Conservation (phyloP, 2,888 invertebrate species). For the Cerceris rybyensis region DNA sequence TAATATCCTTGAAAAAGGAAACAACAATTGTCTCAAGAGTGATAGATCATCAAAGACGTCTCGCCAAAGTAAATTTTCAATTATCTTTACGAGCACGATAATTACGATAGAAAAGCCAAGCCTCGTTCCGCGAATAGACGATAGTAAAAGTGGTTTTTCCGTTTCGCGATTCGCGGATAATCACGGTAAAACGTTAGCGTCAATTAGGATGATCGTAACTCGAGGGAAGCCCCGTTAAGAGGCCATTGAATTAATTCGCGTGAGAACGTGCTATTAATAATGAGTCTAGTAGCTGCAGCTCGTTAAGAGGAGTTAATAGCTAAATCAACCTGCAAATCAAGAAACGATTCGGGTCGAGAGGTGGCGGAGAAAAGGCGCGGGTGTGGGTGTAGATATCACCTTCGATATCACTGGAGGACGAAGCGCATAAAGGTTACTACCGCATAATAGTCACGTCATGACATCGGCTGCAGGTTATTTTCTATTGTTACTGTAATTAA, state of each 20-base stretch:
- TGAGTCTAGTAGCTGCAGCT: conserved; percentile 51
- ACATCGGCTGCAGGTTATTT: conserved; percentile 13
- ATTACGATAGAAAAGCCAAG: too few species aligned
- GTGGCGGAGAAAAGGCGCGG: conserved; percentile 29
- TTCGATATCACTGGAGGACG: conserved; percentile 26
- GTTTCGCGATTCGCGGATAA: conserved; percentile 19
- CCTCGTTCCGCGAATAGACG: too few species aligned
- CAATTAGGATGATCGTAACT: conserved; percentile 45
- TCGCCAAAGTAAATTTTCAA: too few species aligned
- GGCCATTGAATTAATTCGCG: conserved; percentile 50
- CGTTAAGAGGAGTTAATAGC: conserved; percentile 55
- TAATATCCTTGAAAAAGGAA: too few species aligned
- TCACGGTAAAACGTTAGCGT: conserved; percentile 44
- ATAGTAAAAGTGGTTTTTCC: neutral
- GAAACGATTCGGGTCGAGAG: conserved; percentile 36
- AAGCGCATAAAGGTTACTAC: conserved; percentile 50
- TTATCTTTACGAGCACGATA: too few species aligned
- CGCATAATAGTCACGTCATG: conserved; percentile 49
- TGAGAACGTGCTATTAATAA: conserved; percentile 58
- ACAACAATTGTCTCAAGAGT: too few species aligned
- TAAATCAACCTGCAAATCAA: conserved; percentile 49
- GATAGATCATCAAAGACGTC: too few species aligned
- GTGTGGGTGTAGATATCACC: conserved; percentile 39
- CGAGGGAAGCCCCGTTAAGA: conserved; percentile 36
- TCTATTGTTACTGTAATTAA: neutral